Evolutionary conservation across 2,113 vertebrate species (phyloP).

Genomic region (Pitta sordida): DNA sequence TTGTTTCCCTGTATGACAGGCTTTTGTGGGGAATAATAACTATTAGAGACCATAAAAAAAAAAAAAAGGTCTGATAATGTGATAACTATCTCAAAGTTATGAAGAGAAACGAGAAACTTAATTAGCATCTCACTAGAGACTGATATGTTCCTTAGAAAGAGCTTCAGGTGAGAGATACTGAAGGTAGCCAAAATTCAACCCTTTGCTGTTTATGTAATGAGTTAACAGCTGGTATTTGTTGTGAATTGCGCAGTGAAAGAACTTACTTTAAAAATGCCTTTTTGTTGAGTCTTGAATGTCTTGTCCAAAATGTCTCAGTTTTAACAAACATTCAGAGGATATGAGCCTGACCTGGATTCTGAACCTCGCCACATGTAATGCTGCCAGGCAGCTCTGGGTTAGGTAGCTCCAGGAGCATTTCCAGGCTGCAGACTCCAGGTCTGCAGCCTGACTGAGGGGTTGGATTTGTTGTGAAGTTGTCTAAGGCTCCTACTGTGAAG

Average conservation of each 20-base stretch:
- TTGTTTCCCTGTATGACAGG: not conserved
- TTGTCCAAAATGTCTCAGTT: conserved; percentile 32
- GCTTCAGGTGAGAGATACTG: not conserved
- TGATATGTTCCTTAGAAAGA: not conserved
- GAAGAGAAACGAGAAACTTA: not conserved
- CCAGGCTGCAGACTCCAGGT: not conserved
- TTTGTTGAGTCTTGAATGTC: conserved; percentile 29
- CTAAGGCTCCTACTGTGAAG: not conserved
- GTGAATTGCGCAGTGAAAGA: conserved; percentile 10
- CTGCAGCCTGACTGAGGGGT: not conserved
- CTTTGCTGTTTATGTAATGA: conserved; percentile 36
- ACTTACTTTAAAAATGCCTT: conserved; percentile 46
- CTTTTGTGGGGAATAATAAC: not conserved
- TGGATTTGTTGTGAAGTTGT: too few relatives aligned
- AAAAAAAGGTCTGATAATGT: not conserved
- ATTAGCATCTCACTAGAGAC: not conserved
- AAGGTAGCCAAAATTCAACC: not conserved
- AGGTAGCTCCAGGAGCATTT: not conserved
- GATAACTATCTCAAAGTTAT: not conserved
- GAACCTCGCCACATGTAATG: not conserved
- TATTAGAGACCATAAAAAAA: not conserved
- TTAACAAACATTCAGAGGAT: conserved; percentile 20
- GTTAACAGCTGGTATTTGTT: conserved; percentile 35
- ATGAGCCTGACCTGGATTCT: conserved; percentile 22
- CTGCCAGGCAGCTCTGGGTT: not conserved